Conservation (phyloP, 2,888 invertebrate species). For the Netelia inedita region DNA sequence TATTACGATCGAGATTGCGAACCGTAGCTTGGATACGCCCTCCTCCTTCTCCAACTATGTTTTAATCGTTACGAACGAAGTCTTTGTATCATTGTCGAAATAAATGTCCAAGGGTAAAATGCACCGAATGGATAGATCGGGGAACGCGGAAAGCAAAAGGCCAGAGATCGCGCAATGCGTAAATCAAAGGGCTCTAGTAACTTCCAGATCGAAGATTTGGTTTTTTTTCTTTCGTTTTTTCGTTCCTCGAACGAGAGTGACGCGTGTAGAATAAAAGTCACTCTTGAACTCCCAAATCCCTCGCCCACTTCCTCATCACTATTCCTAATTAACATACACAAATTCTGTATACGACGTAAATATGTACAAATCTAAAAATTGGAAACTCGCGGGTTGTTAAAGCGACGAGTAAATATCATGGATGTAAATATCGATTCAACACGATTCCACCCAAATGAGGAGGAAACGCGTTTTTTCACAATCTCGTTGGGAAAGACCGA, state of each 20-base stretch:
- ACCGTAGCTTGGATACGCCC: neutral
- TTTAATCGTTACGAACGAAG: conserved; percentile 22
- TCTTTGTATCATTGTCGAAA: conserved; percentile 41
- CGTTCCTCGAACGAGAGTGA: conserved; percentile 10
- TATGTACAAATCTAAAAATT: conserved; percentile 67
- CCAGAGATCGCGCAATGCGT: conserved; percentile 3
- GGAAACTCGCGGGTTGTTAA: conserved; percentile 48
- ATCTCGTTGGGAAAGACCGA: conserved; percentile 27
- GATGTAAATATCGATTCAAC: conserved; percentile 46
- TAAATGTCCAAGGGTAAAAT: conserved; percentile 64
- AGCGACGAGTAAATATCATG: conserved; percentile 45
- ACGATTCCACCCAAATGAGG: conserved; percentile 19
- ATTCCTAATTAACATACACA: conserved; percentile 61
- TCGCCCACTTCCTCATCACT: conserved; percentile 25
- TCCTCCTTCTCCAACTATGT: conserved; percentile 7
- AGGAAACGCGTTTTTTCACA: conserved; percentile 36
- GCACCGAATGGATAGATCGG: conserved; percentile 50
- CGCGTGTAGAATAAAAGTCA: conserved; percentile 22
- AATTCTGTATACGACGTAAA: conserved; percentile 55
- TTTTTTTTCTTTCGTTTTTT: conserved; percentile 7
- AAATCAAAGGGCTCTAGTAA: conserved; percentile 9
- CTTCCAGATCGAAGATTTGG: conserved; percentile 19
- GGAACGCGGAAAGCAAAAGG: conserved; percentile 9
- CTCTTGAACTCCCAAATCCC: conserved; percentile 4
- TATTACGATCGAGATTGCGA: conserved; percentile 16